These are phyloP conservation scores for Nipponia nippon DNA, from an alignment of 2,113 vertebrate species.

Conservation along the genomic window DNA sequence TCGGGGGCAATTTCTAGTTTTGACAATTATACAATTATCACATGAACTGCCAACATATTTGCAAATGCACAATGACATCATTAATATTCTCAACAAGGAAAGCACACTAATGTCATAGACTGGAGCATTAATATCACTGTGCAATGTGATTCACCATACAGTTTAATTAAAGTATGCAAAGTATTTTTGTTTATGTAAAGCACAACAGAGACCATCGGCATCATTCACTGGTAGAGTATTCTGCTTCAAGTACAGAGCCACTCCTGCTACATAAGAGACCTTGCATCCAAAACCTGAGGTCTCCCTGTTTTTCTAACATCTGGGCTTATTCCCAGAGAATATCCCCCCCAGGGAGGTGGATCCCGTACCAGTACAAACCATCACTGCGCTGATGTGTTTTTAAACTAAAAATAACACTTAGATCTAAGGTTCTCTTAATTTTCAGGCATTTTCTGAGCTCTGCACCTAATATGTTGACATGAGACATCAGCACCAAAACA, in stretches of 20 bases:
- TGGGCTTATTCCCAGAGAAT: background rate
- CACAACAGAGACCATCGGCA: background rate
- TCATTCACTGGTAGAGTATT: background rate
- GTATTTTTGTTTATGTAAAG: background rate
- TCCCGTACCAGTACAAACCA: background rate
- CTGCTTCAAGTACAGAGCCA: background rate
- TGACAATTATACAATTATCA: background rate
- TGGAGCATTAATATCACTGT: background rate
- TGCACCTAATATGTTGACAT: accelerated
- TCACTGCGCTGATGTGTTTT: accelerated
- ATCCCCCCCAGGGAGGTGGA: background rate
- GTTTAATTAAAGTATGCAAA: background rate
- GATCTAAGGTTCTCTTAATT: background rate
- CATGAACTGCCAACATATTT: background rate
- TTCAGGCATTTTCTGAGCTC: background rate
- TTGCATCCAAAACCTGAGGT: background rate
- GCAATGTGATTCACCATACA: background rate
- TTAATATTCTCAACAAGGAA: background rate
- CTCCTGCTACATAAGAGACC: background rate
- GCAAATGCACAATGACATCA: background rate
- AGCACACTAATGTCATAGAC: background rate
- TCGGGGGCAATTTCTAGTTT: background rate
- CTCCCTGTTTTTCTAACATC: background rate
- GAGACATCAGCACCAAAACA: background rate
- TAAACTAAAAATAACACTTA: background rate